Percentiles rank a stretch among this genome's conserved stretches.
Evolutionary conservation across 2,797 vertebrate species (phyloP).

Genomic region (Danio kyathit): DNA sequence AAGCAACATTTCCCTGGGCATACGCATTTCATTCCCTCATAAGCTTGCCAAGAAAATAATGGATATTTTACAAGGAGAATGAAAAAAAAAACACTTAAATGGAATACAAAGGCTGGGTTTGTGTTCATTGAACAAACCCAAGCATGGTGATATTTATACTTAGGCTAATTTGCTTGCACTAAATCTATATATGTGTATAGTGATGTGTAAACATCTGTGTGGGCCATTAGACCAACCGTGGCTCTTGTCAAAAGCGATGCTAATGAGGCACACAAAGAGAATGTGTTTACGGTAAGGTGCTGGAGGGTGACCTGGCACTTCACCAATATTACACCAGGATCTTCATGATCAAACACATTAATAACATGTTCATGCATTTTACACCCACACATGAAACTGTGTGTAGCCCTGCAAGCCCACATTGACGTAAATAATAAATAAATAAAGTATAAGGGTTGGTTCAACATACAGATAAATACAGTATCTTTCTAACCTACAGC

Average conservation of each 20-base stretch:
- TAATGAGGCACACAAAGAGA: conserved; percentile 29
- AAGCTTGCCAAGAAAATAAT: conserved; percentile 35
- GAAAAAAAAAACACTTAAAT: conserved; percentile 16
- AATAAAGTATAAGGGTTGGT: not conserved
- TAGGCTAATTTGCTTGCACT: conserved; percentile 12
- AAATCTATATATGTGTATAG: not conserved
- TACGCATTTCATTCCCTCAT: conserved; percentile 38
- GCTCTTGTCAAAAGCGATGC: conserved; percentile 12
- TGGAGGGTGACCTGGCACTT: conserved; percentile 9
- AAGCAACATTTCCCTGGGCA: conserved; percentile 14
- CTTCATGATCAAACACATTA: conserved; percentile 4
- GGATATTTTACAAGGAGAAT: conserved; percentile 20
- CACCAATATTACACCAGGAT: conserved; percentile 1
- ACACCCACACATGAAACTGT: not conserved
- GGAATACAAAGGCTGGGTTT: not conserved
- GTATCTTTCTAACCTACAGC: not conserved
- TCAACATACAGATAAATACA: conserved; percentile 2
- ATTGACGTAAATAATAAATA: not conserved
- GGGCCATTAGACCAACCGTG: not conserved
- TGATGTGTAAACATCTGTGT: conserved; percentile 23
- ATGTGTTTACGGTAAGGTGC: not conserved
- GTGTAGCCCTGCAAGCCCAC: not conserved
- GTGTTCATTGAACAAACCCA: not conserved
- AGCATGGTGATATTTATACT: conserved; percentile 28
- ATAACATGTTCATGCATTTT: conserved; percentile 3